Percentiles rank a stretch among this genome's conserved stretches.
phyloP scores from a whole-genome alignment of 2,113 vertebrate genomes.

The Nothocercus nigrocapillus region DNA sequence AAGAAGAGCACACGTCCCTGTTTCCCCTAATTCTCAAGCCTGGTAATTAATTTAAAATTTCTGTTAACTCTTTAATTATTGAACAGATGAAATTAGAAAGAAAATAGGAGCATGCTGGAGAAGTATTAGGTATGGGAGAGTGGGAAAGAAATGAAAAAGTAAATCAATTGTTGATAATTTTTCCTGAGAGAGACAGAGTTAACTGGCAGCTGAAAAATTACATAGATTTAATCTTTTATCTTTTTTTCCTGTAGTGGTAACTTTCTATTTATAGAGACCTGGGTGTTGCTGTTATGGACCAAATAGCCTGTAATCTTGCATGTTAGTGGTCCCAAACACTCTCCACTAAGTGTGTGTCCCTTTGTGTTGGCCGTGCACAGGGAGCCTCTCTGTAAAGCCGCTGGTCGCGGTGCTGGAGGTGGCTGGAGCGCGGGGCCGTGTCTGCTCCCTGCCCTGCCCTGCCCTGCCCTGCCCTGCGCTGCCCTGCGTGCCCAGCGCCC shows the following conservation, averaged over 20 bases:
- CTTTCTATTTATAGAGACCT: background rate
- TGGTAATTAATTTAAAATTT: background rate
- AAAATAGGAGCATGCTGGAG: background rate
- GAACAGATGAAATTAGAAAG: background rate
- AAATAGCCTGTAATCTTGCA: background rate
- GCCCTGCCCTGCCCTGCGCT: background rate
- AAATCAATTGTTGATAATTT: background rate
- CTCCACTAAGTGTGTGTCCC: background rate
- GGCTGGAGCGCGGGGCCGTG: background rate
- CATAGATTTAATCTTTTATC: background rate
- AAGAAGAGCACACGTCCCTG: background rate
- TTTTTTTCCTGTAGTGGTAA: background rate
- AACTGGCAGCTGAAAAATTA: background rate
- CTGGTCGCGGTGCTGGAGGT: background rate
- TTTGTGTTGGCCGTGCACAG: accelerated
- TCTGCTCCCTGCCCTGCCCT: background rate
- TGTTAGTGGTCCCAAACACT: background rate
- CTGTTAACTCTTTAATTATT: background rate
- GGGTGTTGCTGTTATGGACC: background rate
- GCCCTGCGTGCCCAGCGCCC: background rate
- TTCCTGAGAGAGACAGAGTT: background rate
- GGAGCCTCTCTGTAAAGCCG: background rate
- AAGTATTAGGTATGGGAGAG: background rate
- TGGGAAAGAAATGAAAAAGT: background rate
- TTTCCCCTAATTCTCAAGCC: background rate